These are phyloP conservation scores for Thecocarcelia acutangulata DNA, from an alignment of 2,888 invertebrate genomes.

Conservation along the genomic window DNA sequence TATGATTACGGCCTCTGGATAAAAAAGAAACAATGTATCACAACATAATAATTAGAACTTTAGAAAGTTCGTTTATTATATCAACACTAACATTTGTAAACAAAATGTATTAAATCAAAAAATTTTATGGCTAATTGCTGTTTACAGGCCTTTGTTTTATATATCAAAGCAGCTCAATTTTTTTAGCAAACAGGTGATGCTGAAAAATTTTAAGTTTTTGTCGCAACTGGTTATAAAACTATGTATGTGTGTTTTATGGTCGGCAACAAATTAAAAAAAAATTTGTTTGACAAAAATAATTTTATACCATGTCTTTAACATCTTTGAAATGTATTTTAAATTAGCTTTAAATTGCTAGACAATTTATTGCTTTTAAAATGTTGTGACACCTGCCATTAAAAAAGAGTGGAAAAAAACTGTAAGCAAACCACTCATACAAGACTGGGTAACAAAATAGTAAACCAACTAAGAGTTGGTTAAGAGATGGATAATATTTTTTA, in stretches of 20 bases:
- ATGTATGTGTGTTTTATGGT: conserved; percentile 9
- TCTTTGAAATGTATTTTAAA: conserved; percentile 53
- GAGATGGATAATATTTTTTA: background rate
- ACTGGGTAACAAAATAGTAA: conserved; percentile 18
- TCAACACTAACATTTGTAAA: background rate
- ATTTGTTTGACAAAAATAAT: conserved; percentile 10
- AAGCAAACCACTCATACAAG: conserved; percentile 17
- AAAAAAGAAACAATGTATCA: background rate
- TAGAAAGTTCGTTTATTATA: background rate
- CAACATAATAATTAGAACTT: conserved; percentile 1
- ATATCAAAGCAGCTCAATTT: conserved; percentile 26
- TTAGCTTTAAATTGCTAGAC: conserved; percentile 59
- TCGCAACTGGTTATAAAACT: conserved; percentile 30
- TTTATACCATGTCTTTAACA: background rate
- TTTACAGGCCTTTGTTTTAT: conserved; percentile 8
- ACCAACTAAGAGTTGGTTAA: background rate
- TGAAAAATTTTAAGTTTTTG: conserved; percentile 25
- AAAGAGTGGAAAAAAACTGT: conserved; percentile 8
- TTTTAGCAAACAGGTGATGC: conserved; percentile 49
- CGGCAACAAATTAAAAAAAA: background rate
- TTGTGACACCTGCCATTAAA: conserved; percentile 66
- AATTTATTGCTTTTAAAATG: conserved; percentile 64
- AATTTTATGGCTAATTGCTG: conserved; percentile 27
- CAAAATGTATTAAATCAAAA: conserved; percentile 1
- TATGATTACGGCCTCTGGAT: background rate